Percentiles rank a stretch among this genome's conserved stretches.
These are phyloP conservation scores for Bugula neritina DNA, from an alignment of 2,888 invertebrate genomes.

Conservation along the genomic window DNA sequence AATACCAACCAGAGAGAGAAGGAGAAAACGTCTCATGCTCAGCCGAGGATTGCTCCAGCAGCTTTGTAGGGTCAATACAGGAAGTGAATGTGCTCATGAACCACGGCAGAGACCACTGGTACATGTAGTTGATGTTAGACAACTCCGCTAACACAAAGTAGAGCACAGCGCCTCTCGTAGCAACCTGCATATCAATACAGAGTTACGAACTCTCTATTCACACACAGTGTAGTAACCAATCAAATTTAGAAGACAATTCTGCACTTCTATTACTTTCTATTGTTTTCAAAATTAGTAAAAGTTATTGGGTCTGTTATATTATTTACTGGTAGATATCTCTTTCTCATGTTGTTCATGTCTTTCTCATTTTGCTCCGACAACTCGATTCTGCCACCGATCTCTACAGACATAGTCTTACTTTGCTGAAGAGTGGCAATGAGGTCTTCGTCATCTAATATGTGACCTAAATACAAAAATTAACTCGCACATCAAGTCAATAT, in stretches of 20 bases:
- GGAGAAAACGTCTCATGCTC: background rate
- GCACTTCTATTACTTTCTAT: no score
- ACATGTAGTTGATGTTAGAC: conserved; percentile 51
- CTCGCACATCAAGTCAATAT: no score
- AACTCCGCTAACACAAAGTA: conserved; percentile 52
- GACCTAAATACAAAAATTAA: conserved; percentile 39
- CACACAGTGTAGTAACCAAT: no score
- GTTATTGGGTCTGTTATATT: no score
- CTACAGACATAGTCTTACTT: conserved; percentile 48
- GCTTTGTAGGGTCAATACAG: conserved; percentile 37
- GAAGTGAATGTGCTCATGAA: conserved; percentile 50
- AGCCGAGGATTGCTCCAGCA: background rate
- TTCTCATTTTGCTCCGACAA: conserved; percentile 51
- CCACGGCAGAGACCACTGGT: conserved; percentile 53
- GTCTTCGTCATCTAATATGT: conserved; percentile 51
- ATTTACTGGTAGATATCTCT: conserved; percentile 48
- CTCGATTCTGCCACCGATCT: conserved; percentile 44
- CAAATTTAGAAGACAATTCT: no score
- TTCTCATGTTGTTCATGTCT: conserved; percentile 45
- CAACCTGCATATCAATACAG: conserved; percentile 47
- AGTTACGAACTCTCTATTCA: no score
- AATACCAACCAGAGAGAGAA: background rate
- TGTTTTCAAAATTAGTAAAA: no score
- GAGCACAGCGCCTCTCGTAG: conserved; percentile 50
- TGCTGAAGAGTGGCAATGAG: conserved; percentile 48